Conservation (phyloP, 2,113 vertebrate species). For the Nannospalax galili region DNA sequence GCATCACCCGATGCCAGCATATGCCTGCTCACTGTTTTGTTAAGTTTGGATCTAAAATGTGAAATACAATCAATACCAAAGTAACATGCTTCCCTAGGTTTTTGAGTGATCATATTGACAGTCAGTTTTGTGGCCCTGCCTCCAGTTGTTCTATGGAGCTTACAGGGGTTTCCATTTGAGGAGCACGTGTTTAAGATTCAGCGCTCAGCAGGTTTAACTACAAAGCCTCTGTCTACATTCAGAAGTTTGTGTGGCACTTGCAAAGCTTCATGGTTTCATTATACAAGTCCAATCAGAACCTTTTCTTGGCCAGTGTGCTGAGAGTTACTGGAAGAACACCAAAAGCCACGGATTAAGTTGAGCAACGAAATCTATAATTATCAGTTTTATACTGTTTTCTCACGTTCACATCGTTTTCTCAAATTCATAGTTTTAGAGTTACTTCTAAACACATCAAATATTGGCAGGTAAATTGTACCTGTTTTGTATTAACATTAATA, state of each 20-base stretch:
- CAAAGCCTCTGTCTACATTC: background rate
- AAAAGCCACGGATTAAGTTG: background rate
- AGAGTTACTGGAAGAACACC: too few relatives aligned
- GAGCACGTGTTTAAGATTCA: background rate
- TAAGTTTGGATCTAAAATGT: background rate
- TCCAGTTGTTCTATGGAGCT: background rate
- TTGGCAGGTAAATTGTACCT: background rate
- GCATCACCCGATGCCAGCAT: background rate
- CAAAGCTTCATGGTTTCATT: background rate
- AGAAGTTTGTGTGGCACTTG: background rate
- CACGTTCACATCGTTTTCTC: too few relatives aligned
- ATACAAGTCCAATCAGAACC: too few relatives aligned
- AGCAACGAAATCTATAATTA: conserved; percentile 8
- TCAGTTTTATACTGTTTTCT: background rate
- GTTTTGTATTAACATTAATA: background rate
- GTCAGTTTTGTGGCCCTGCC: background rate
- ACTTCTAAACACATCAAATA: background rate
- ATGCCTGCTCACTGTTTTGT: background rate
- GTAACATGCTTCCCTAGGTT: background rate
- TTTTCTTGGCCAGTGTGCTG: too few relatives aligned
- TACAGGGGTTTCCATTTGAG: background rate
- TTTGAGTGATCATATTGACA: background rate
- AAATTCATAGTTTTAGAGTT: conserved; percentile 13
- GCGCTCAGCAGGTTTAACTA: too few relatives aligned
- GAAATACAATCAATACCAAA: background rate